These are phyloP conservation scores for Heliconius nattereri DNA, from an alignment of 1,140 invertebrate species.

Conservation along the genomic window DNA sequence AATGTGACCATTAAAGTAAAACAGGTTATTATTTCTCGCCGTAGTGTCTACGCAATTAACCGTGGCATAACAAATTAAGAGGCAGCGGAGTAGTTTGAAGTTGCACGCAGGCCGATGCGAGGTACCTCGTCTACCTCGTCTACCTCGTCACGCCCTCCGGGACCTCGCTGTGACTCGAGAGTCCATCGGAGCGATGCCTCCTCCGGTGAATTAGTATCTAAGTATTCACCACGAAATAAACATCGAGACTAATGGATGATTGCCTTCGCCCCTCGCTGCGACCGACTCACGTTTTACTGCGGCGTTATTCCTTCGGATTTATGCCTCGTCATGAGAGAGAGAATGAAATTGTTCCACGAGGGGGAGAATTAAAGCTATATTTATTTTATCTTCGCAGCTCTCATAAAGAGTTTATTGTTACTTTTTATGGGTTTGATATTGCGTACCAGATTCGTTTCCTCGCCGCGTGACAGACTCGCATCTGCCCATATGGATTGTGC, in stretches of 20 bases:
- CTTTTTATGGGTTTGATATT: constrained; percentile 69
- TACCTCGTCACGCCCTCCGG: constrained; percentile 33
- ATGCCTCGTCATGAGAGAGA: constrained; percentile 49
- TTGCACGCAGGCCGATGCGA: constrained; percentile 40
- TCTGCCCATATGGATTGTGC: constrained; percentile 15
- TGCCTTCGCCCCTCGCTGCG: constrained; percentile 39
- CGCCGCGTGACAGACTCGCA: constrained; percentile 24
- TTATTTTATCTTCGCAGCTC: constrained; percentile 68
- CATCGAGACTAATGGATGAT: constrained; percentile 73
- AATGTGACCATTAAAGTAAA: constrained; percentile 54
- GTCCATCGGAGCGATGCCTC: constrained; percentile 22
- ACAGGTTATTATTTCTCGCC: constrained; percentile 56
- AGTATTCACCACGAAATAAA: constrained; percentile 69
- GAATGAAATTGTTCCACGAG: constrained; percentile 46
- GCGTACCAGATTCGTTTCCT: constrained; percentile 46
- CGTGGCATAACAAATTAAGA: constrained; percentile 55
- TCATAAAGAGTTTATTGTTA: constrained; percentile 74
- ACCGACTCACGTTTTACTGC: constrained; percentile 41
- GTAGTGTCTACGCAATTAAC: constrained; percentile 51
- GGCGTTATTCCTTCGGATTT: constrained; percentile 45
- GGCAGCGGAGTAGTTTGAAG: constrained; percentile 47
- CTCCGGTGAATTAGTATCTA: constrained; percentile 63
- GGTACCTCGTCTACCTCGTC: constrained; percentile 40
- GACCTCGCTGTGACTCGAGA: constrained; percentile 34
- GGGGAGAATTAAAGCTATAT: constrained; percentile 60